phyloP scores from a whole-genome alignment of 2,113 vertebrate species.

The Myiozetetes cayanensis region DNA sequence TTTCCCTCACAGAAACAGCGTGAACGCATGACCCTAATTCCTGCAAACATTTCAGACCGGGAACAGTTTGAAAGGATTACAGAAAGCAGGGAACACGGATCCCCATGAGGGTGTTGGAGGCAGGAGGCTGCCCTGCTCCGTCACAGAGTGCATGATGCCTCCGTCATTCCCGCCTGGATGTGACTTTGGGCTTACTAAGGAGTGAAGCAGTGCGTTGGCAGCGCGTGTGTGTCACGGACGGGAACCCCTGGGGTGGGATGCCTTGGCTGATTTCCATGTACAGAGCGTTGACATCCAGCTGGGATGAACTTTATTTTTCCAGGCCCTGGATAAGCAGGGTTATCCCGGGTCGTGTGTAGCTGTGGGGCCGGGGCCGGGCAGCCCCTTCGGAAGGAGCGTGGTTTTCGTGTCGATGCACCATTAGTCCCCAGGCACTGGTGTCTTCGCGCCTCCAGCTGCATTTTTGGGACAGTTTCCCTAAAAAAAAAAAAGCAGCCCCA shows the following conservation, averaged over 20 bases:
- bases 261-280: background rate
- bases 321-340: background rate
- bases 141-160: accelerated
- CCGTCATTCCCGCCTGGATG: background rate
- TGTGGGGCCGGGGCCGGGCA: accelerated
- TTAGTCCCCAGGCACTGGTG: background rate
- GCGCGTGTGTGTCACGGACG: accelerated
- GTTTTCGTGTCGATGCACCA: accelerated
- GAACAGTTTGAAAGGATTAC: background rate
- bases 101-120: accelerated
- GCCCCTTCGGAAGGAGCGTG: background rate
- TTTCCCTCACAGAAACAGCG: background rate
- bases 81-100: accelerated
- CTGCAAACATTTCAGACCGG: background rate
- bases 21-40: accelerated
- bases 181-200: background rate
- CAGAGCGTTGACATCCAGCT: background rate
- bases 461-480: background rate
- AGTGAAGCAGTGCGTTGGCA: background rate
- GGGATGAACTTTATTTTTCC: background rate
- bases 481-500: background rate
- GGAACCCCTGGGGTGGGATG: background rate
- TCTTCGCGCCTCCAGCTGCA: accelerated
- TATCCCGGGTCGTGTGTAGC: background rate
- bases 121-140: accelerated